These are phyloP conservation scores for Propithecus perrieri DNA, from an alignment of 2,797 vertebrate species.

Conservation along the genomic window DNA sequence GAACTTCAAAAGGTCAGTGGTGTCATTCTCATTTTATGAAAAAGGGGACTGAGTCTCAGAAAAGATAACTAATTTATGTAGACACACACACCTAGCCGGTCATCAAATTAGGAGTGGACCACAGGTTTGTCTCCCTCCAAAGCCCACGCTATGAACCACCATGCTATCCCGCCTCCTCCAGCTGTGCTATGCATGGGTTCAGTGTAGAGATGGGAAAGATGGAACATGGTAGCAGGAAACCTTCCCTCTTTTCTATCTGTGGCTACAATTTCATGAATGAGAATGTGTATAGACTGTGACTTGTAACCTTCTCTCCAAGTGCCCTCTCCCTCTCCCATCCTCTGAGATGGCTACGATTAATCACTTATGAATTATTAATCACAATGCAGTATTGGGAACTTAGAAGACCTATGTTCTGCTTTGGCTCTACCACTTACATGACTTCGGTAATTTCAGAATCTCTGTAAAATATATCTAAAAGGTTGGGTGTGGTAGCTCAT, in stretches of 20 bases:
- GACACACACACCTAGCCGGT: neutral
- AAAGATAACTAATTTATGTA: neutral
- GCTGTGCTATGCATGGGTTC: neutral
- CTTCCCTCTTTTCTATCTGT: neutral
- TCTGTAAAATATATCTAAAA: neutral
- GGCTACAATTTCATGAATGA: neutral
- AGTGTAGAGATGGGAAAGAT: neutral
- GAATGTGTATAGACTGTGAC: neutral
- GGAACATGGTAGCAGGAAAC: neutral
- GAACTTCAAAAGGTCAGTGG: accelerated
- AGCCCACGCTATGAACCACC: neutral
- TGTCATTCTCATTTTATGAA: neutral
- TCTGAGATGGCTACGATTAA: neutral
- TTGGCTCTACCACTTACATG: neutral
- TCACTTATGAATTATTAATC: neutral
- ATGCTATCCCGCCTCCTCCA: neutral
- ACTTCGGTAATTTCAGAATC: neutral
- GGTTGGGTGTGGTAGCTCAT: no score
- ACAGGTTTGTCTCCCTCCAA: neutral
- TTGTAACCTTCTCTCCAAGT: neutral
- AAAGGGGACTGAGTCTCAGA: neutral
- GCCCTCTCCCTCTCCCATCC: neutral
- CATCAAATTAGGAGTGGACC: neutral
- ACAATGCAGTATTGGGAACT: neutral
- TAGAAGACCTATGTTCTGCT: neutral